Evolutionary conservation across 2,113 vertebrate species (phyloP).

Genomic region (Phyllopteryx taeniolatus): DNA sequence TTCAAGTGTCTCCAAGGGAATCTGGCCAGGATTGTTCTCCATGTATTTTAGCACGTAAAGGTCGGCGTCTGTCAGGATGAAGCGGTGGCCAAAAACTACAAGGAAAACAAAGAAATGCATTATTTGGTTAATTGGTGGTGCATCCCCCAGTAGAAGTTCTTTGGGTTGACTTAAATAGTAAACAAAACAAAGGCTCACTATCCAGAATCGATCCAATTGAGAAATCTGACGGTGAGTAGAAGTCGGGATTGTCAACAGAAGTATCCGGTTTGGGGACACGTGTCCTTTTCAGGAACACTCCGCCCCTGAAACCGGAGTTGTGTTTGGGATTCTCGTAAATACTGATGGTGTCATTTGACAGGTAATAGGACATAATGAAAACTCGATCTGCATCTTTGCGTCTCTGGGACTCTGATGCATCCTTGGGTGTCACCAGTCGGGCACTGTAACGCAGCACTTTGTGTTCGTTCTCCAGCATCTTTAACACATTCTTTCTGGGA

Average conservation of each 20-base stretch:
- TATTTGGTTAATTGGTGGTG: neutral
- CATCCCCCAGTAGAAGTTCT: neutral
- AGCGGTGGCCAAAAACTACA: constrained; percentile 85
- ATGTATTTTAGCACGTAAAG: constrained; percentile 82
- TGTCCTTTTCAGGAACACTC: constrained; percentile 82
- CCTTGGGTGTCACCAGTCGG: constrained; percentile 75
- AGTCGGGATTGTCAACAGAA: constrained; percentile 70
- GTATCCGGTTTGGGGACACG: constrained; percentile 80
- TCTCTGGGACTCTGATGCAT: constrained; percentile 77
- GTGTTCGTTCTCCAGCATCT: constrained; percentile 82
- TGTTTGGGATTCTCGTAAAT: constrained; percentile 82
- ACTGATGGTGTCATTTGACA: constrained; percentile 82
- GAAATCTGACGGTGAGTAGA: constrained; percentile 85
- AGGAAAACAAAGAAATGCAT: neutral
- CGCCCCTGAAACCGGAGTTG: constrained; percentile 86
- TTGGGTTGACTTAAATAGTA: neutral
- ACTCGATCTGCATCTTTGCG: constrained; percentile 75
- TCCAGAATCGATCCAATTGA: constrained; percentile 83
- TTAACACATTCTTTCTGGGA: constrained; percentile 79
- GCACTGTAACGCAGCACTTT: constrained; percentile 83
- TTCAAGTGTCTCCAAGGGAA: constrained; percentile 73
- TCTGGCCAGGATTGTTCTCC: constrained; percentile 74
- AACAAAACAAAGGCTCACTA: constrained; percentile 64
- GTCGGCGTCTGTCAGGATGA: constrained; percentile 82
- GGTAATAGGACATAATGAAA: constrained; percentile 86